Evolutionary conservation across 2,888 invertebrate genomes (phyloP).

Genomic region (Conus canariensis): DNA sequence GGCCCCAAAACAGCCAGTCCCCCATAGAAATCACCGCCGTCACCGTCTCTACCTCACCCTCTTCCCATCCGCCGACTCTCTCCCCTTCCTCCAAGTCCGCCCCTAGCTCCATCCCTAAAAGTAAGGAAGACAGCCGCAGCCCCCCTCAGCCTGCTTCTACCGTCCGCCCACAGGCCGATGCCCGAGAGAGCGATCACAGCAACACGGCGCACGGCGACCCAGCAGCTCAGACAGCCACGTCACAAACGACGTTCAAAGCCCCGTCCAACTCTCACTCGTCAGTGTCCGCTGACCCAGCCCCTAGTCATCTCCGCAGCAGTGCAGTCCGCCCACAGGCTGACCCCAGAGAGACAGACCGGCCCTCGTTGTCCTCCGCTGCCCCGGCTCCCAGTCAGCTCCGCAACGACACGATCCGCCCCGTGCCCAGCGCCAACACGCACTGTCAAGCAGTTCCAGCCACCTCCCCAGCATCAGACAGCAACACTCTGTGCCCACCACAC

Average conservation of each 20-base stretch:
- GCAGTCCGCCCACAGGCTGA: too few relatives aligned
- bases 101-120: neutral
- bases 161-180: neutral
- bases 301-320: too few relatives aligned
- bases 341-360: too few relatives aligned
- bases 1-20: neutral
- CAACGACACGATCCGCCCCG: too few relatives aligned
- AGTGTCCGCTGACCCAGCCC: too few relatives aligned
- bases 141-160: neutral
- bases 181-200: neutral
- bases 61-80: neutral
- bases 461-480: neutral
- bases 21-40: conserved; percentile 10
- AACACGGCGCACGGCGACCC: neutral
- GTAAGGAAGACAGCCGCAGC: neutral
- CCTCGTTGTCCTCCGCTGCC: too few relatives aligned
- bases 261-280: too few relatives aligned
- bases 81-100: neutral
- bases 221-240: neutral
- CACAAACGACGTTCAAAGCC: too few relatives aligned
- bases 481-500: neutral
- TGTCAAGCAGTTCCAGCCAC: neutral
- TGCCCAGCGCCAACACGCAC: neutral
- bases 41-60: neutral
- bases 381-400: neutral